Base-by-base conservation (phyloP, 1,140 invertebrate genomes). In the Eupeodes corollae region DNA sequence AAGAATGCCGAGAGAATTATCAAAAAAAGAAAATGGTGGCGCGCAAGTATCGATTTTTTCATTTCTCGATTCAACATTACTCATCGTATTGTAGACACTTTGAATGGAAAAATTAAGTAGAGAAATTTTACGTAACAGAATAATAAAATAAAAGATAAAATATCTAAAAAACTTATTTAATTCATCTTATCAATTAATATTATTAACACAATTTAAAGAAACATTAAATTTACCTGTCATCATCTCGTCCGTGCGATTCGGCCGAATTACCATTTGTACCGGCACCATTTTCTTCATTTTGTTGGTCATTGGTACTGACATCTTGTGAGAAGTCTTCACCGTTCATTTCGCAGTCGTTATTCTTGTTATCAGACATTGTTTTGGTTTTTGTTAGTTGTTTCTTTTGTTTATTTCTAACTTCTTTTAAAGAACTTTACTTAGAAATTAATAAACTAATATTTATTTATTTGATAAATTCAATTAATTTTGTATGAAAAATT, bases 321-420 rank as follows among this genome's bases (percentile, higher is more conserved):
- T 82, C 79, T 75, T 80, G 75, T 59, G 79, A 79, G 70, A 82
- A 82, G 66, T 82, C 79, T 68, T 81, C 79, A 50, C 74, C 72
- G 56, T 75, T 76, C 51, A 62, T 61, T 46, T 67, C 61, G 40
- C 45, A 56, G 18, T 67, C 61, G 30, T 62, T 57, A 47, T 54
- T 55, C 50, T 67, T 61, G 35, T 51, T 44, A 41, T 67, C 63
- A 49, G 63, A 55, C 63, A 67, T 67, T 52, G 46, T 49, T 18
- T 44, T 12, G 49, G 14, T 31, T 31, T 40, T 56, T 42, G 32
- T 51, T 43, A 19, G 26, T 52, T 53, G 46, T 56, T 43, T 43
- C 46, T 57, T 34, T 52, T 37, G 3, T 14, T 37, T 14, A 10
- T 34, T 10, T 3, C 35, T 5, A 37, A 37, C 35, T 37, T 37